Conservation (phyloP, 2,113 vertebrate genomes). For the Chrysemys picta region DNA sequence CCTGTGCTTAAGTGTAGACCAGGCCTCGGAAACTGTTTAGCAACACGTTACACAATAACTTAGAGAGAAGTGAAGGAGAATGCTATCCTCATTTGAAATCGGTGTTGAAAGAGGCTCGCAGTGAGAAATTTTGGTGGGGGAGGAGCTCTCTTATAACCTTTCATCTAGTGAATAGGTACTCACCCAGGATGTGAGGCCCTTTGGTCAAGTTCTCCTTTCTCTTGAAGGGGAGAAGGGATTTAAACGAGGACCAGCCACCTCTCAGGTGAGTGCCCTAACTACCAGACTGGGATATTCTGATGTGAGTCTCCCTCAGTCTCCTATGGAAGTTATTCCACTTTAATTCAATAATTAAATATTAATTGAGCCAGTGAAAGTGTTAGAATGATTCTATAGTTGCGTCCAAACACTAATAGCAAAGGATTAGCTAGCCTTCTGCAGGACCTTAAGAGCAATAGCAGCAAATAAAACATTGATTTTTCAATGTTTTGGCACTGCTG, state of each 20-base stretch:
- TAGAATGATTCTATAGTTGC: background rate
- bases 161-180: background rate
- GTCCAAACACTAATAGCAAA: rapidly evolving
- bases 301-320: background rate
- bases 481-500: rapidly evolving
- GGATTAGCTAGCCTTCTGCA: background rate
- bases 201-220: background rate
- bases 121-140: background rate
- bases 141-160: background rate
- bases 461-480: background rate
- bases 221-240: background rate
- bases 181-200: background rate
- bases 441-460: background rate
- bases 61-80: background rate
- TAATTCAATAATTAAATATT: background rate
- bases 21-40: background rate
- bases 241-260: background rate
- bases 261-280: background rate
- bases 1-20: background rate
- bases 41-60: rapidly evolving
- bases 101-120: background rate
- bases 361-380: background rate
- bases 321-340: background rate
- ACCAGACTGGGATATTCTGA: background rate
- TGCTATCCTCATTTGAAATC: background rate